Evolutionary conservation across 2,888 invertebrate species (phyloP), one percentile per base, ranked within the genome.

Genomic region (Pteria penguin): DNA sequence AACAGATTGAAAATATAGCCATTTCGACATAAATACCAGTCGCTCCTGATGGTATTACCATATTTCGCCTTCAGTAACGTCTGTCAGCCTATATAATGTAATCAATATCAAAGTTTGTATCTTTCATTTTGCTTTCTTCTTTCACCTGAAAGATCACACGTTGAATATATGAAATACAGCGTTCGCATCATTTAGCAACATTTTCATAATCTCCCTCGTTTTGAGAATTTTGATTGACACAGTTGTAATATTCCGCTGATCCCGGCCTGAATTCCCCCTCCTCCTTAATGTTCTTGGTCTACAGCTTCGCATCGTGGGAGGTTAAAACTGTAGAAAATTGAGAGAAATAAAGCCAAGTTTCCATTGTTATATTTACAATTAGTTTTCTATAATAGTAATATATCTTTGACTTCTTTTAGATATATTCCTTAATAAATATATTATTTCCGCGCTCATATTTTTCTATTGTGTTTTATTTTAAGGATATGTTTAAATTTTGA

Each of bases 131-230:
- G 33, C 45, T 65, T 45, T 45, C 45, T 45, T 45, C 45, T 45
- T 45, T 45, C 45, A 45, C 0, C 45, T 26, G 24, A 65, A 65
- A 36, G 65, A 65, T 65, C 65, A 65, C 36, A 36, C 33, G 65
- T 65, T 65, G 33, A 65, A 65, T 65, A 65, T 65, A 36, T 65
- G 36, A 65, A 65, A 65, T 45, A 65, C 65, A 65, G 24, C 45
- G 33, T 69, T 60, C 52, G 69, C 63, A 18, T 65, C 75, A 75
- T 75, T 75, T 57, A 61, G 55, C 69, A 69, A 69, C 69, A 75
- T 75, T 75, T 75, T 69, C 69, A 75, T 75, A 75, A 75, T 75
- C 75, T 69, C 58, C 52, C 63, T 69, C 52, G 36, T 69, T 57
- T 62, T 29, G 55, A 14, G 45, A 45, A 45, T 45, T 45, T 45